Evolutionary conservation across 1,140 invertebrate species (phyloP).

Genomic region (Monochamus saltuarius): DNA sequence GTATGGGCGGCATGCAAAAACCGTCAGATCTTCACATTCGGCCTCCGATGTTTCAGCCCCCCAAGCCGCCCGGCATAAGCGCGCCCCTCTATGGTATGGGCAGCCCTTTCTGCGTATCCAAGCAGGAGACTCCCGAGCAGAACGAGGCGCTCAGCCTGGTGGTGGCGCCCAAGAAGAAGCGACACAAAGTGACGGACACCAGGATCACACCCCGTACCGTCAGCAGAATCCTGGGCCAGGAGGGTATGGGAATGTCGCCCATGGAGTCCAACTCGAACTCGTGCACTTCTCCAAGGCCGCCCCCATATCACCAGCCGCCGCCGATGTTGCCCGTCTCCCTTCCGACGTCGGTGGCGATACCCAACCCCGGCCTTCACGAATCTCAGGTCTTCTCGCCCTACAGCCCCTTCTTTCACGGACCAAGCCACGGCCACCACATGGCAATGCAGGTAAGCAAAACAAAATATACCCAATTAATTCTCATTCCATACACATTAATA

Average conservation of each 20-base stretch:
- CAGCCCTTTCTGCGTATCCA: conserved; percentile 67
- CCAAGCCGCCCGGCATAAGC: conserved; percentile 70
- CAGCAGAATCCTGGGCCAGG: conserved; percentile 79
- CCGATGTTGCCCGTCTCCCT: conserved; percentile 84
- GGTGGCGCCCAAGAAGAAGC: conserved; percentile 91
- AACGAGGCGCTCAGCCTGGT: conserved; percentile 92
- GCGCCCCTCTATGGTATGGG: conserved; percentile 65
- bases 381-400: conserved; percentile 91
- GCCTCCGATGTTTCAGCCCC: conserved; percentile 75
- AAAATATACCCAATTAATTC: too few species aligned
- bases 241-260: conserved; percentile 68
- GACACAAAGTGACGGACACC: conserved; percentile 96
- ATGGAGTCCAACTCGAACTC: conserved; percentile 53
- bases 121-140: conserved; percentile 79
- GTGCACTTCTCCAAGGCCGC: conserved; percentile 66
- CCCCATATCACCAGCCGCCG: conserved; percentile 72
- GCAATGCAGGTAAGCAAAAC: conserved; percentile 50
- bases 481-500: too few species aligned
- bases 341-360: conserved; percentile 92
- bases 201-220: conserved; percentile 90
- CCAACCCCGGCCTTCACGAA: conserved; percentile 92
- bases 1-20: conserved; percentile 59
- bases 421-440: conserved; percentile 57
- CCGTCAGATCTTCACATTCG: conserved; percentile 64
- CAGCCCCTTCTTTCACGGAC: conserved; percentile 77